phyloP scores from a whole-genome alignment of 1,140 invertebrate species.

The Drosophila kurseongensis region DNA sequence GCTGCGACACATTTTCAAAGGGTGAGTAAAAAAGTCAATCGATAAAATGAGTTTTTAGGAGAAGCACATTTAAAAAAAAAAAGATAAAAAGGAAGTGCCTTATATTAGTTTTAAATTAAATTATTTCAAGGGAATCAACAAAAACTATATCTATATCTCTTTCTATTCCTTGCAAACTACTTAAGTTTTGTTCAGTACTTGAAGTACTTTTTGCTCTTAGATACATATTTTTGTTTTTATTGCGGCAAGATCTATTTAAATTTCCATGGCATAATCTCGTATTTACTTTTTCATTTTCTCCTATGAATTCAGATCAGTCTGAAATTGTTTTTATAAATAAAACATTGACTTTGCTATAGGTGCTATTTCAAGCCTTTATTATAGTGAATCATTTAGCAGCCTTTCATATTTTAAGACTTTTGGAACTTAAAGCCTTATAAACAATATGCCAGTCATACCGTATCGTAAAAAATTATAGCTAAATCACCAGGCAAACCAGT shows the following conservation, averaged over 20 bases:
- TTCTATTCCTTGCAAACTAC: no score
- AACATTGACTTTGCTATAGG: not conserved
- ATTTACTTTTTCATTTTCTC: not conserved
- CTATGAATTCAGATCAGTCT: not conserved
- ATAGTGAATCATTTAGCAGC: not conserved
- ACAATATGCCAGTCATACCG: not conserved
- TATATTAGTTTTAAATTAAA: no score
- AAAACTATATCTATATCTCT: no score
- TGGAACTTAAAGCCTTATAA: not conserved
- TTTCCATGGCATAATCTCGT: not conserved
- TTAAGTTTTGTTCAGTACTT: no score
- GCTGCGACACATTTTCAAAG: conserved; percentile 37
- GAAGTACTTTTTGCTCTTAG: no score
- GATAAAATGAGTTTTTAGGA: conserved; percentile 26
- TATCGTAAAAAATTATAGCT: not conserved
- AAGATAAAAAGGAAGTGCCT: no score
- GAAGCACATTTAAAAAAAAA: no score
- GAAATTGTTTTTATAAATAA: not conserved
- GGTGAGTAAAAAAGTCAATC: conserved; percentile 4
- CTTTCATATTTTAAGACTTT: not conserved
- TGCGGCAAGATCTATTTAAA: not conserved
- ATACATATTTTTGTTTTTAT: no score
- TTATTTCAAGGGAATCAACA: no score
- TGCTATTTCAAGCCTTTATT: not conserved
- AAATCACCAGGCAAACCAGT: conserved; percentile 6